Evolutionary conservation across 2,888 invertebrate genomes (phyloP), one percentile per base, ranked within the genome.

Genomic region (Drosophila maculinotata): DNA sequence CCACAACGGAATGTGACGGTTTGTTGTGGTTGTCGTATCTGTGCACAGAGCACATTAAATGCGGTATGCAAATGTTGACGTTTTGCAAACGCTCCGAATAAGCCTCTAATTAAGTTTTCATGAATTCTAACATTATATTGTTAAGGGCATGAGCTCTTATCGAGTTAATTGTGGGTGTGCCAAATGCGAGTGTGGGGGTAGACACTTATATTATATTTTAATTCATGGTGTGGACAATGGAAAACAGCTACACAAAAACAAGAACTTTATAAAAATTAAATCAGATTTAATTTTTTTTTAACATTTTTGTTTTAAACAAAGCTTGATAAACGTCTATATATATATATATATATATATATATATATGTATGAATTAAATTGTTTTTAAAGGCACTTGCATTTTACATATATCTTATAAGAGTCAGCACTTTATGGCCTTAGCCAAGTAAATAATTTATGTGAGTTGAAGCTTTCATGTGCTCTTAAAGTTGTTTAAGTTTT

Each of bases 51-150:
- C 84, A 84, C 76, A 85, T 76, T 73, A 85, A 85, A 73, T 73
- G 79, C 73, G 86, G 69, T 82, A 85, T 80, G 80, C 79, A 80
- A 80, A 80, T 80, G 69, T 79, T 73, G 66, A 76, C 64, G 65
- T 63, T 79, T 52, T 64, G 35, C 73, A 57, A 65, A 76, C 58
- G 62, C 62, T 56, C 65, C 71, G 39, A 71, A 78, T 66, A 84
- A 84, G 75, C 82, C 78, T 78, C 79, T 79, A 79, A 79, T 79
- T 79, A 81, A 81, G 79, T 84, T 79, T 79, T 85, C 85, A 78
- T 81, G 75, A 85, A 78, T 79, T 70, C 57, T 42, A 69, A 65
- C 56, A 80, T 53, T 57, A 62, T 57, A 65, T 54, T 65, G 54
- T 69, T 49, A 1, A 38, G 48, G 23, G 39, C 42, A 6, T 44